phyloP scores from a whole-genome alignment of 2,797 vertebrate genomes.

The Glossophaga mutica region DNA sequence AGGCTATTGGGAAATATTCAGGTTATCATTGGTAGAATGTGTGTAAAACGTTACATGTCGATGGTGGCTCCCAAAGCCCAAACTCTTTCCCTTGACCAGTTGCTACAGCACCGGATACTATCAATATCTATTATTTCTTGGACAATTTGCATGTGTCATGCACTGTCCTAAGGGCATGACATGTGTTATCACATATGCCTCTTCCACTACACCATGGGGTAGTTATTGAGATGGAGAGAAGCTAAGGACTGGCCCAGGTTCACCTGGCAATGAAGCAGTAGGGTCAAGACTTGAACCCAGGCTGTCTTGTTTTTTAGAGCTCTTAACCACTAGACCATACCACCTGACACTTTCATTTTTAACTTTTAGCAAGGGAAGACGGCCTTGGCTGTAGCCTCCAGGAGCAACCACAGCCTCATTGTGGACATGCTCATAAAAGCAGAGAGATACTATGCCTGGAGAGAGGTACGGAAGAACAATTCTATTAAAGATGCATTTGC shows the following conservation, averaged over 20 bases:
- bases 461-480: conserved; percentile 82
- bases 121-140: not conserved
- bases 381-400: conserved; percentile 87
- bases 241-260: not conserved
- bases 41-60: not conserved
- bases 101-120: not conserved
- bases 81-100: not conserved
- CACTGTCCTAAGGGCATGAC: not conserved
- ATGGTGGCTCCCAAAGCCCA: not conserved
- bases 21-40: not conserved
- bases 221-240: not conserved
- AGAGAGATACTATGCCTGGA: conserved; percentile 87
- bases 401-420: conserved; percentile 87
- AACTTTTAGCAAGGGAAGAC: conserved; percentile 90
- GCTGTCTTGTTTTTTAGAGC: not conserved
- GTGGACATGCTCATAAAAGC: conserved; percentile 98
- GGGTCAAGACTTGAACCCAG: not conserved
- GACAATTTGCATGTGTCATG: not conserved
- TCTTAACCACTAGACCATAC: not conserved
- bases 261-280: not conserved
- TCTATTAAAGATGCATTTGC: not conserved
- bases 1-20: not conserved
- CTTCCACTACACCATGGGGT: not conserved
- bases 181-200: too few species aligned
- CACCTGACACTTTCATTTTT: not conserved